These are phyloP conservation scores for Centruroides sculpturatus DNA, from an alignment of 1,140 invertebrate species.

Conservation along the genomic window DNA sequence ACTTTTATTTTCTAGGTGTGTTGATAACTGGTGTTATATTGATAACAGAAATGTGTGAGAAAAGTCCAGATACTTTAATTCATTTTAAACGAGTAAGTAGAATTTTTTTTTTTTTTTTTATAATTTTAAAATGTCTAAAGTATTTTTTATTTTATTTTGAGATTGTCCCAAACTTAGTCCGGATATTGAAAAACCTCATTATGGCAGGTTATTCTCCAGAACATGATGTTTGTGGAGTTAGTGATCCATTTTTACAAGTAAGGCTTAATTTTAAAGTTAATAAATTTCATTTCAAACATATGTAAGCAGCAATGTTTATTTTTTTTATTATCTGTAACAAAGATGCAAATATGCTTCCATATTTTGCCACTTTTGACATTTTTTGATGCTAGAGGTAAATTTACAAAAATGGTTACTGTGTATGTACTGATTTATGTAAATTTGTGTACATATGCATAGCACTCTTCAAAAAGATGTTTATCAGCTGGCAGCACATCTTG, in stretches of 20 bases:
- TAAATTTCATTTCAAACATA: no score
- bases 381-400: no score
- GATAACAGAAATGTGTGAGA: slow-evolving; percentile 98
- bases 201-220: slow-evolving; percentile 97
- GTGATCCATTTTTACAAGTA: slow-evolving; percentile 97
- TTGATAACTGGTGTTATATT: slow-evolving; percentile 94
- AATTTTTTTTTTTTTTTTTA: not conserved
- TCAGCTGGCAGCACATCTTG: no score
- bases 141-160: slow-evolving; percentile 36
- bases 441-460: no score
- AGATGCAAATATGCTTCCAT: no score
- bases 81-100: slow-evolving; percentile 92
- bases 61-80: slow-evolving; percentile 85
- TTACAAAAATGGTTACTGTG: no score
- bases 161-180: slow-evolving; percentile 95
- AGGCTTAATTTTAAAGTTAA: slow-evolving; percentile 5
- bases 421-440: no score
- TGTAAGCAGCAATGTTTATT: no score
- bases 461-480: no score
- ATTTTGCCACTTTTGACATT: no score
- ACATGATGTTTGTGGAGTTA: slow-evolving; percentile 98
- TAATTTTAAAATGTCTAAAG: no score
- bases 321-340: no score
- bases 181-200: slow-evolving; percentile 95
- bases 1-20: slow-evolving; percentile 49